A percentile compares a stretch with the other conserved stretches of the same genome.
These are phyloP conservation scores for Dromaius novaehollandiae DNA, from an alignment of 2,113 vertebrate species.

Conservation along the genomic window DNA sequence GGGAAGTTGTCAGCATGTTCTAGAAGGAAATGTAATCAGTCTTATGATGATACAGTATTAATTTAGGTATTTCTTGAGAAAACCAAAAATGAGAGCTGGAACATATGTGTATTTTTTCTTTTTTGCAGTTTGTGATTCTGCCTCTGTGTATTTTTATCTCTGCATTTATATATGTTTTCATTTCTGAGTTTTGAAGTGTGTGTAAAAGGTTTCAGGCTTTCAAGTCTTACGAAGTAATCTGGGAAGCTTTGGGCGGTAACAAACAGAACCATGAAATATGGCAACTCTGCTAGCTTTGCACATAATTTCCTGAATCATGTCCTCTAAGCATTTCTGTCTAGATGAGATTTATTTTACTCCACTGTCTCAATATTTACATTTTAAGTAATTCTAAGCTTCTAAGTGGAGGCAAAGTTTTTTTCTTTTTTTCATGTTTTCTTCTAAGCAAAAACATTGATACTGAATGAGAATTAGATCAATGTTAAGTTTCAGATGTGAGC, in stretches of 20 bases:
- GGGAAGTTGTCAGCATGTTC: background rate
- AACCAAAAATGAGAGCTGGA: background rate
- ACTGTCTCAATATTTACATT: background rate
- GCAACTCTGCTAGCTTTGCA: background rate
- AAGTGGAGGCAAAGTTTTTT: background rate
- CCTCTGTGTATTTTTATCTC: background rate
- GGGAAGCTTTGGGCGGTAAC: background rate
- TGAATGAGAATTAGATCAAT: background rate
- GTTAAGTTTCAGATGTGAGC: background rate
- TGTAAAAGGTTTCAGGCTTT: background rate
- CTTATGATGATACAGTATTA: background rate
- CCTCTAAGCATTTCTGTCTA: background rate
- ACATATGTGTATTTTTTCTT: background rate
- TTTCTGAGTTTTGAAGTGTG: background rate
- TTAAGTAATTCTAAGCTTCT: background rate
- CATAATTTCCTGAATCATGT: background rate
- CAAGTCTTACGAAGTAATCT: background rate
- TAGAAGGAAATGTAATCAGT: background rate
- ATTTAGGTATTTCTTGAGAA: background rate
- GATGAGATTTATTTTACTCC: background rate
- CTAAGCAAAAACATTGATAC: background rate
- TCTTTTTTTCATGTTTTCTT: background rate
- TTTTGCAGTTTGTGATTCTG: background rate
- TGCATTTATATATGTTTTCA: background rate
- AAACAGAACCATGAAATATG: background rate